Evolutionary conservation across 2,888 invertebrate genomes (phyloP).

Genomic region (Fragum fragum): DNA sequence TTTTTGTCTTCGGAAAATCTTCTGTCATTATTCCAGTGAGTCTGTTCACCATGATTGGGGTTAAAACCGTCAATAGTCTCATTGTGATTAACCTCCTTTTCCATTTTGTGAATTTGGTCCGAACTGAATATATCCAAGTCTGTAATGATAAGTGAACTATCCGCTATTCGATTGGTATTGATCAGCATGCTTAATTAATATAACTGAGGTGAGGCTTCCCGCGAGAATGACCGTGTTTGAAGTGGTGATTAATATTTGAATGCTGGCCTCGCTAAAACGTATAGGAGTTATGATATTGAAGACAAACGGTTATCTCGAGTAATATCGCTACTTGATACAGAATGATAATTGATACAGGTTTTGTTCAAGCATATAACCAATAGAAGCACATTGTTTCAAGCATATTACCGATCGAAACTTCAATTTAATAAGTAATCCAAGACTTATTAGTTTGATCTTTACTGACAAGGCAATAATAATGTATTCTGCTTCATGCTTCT

Average conservation of each 20-base stretch:
- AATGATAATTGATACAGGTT: too few species aligned
- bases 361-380: too few species aligned
- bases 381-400: too few species aligned
- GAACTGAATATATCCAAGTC: neutral
- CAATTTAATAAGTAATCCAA: too few species aligned
- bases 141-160: conserved; percentile 5
- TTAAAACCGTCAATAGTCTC: neutral
- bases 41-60: neutral
- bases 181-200: conserved; percentile 1
- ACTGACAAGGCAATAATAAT: too few species aligned
- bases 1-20: neutral
- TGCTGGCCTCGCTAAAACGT: neutral
- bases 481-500: too few species aligned
- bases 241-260: neutral
- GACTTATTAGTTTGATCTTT: too few species aligned
- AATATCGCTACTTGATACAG: neutral
- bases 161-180: conserved; percentile 1
- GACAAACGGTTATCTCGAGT: neutral
- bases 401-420: too few species aligned
- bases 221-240: conserved; percentile 1
- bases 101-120: neutral
- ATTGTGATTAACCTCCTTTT: neutral
- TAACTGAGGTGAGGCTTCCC: neutral
- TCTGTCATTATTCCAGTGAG: neutral
- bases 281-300: neutral